Evolutionary conservation across 2,113 vertebrate species (phyloP).

Genomic region (Ariopsis seemanni): DNA sequence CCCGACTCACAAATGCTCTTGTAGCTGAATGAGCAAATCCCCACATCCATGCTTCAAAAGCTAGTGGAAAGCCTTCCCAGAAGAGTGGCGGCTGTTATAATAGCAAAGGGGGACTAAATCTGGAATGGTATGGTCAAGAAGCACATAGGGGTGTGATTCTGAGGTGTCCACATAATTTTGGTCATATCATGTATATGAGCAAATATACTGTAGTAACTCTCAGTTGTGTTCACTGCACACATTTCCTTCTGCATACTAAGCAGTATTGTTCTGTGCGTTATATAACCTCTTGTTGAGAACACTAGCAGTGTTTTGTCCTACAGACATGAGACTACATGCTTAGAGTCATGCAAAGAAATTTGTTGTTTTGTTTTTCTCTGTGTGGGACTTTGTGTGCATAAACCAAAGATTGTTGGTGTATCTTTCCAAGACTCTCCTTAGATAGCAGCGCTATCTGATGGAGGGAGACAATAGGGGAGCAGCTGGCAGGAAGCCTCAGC

Average conservation of each 20-base stretch:
- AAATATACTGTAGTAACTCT: constrained; percentile 13
- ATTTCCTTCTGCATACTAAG: not conserved
- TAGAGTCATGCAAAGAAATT: not conserved
- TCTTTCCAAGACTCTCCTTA: constrained; percentile 35
- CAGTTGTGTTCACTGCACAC: not conserved
- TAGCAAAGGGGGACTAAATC: not conserved
- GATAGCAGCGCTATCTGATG: constrained; percentile 43
- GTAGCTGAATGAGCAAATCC: not conserved
- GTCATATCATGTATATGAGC: not conserved
- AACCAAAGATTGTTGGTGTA: constrained; percentile 45
- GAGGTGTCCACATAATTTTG: not conserved
- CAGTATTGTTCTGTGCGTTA: constrained; percentile 13
- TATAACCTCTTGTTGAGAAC: not conserved
- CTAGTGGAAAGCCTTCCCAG: not conserved
- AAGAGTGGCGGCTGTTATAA: not conserved
- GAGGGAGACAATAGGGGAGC: constrained; percentile 46
- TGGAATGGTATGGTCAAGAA: not conserved
- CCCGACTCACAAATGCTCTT: not conserved
- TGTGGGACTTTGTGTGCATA: constrained; percentile 37
- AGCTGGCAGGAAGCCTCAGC: constrained; percentile 53
- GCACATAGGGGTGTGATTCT: not conserved
- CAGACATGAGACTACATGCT: constrained; percentile 13
- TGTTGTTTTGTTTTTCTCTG: constrained; percentile 44
- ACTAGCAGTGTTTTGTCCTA: constrained; percentile 17
- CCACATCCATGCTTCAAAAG: not conserved